Evolutionary conservation across 2,888 invertebrate species (phyloP).

Genomic region (Argynnis bischoffii): DNA sequence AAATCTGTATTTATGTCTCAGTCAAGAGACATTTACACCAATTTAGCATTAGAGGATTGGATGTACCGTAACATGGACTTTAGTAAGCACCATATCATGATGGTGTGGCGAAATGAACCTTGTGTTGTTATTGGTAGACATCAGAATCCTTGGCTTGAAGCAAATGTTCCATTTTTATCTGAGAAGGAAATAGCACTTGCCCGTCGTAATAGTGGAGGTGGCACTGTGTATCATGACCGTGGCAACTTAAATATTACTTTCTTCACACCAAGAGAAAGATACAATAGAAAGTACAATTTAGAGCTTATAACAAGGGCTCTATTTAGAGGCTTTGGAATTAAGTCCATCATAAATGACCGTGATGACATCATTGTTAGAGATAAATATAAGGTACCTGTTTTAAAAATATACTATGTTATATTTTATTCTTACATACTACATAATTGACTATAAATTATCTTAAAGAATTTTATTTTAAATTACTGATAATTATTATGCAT

Average conservation of each 20-base stretch:
- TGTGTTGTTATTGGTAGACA: conserved; percentile 97
- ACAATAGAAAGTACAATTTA: conserved; percentile 93
- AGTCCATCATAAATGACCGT: conserved; percentile 88
- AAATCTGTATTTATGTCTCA: conserved; percentile 96
- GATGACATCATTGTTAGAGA: conserved; percentile 93
- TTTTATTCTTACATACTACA: no score
- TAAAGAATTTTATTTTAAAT: not conserved
- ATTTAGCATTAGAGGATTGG: conserved; percentile 98
- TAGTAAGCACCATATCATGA: conserved; percentile 89
- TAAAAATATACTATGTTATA: conserved; percentile 17
- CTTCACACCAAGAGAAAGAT: conserved; percentile 91
- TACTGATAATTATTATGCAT: not conserved
- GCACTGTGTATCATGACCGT: conserved; percentile 97
- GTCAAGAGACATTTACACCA: conserved; percentile 94
- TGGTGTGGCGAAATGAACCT: conserved; percentile 96
- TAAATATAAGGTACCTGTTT: conserved; percentile 86
- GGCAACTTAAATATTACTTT: conserved; percentile 97
- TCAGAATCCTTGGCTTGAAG: conserved; percentile 98
- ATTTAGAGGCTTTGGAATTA: conserved; percentile 90
- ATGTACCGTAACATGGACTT: conserved; percentile 94
- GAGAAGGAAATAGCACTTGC: conserved; percentile 89
- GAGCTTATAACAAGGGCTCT: conserved; percentile 92
- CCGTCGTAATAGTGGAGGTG: conserved; percentile 96
- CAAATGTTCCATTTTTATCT: conserved; percentile 86
- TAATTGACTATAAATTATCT: not conserved